Conservation (phyloP, 2,797 vertebrate genomes). For the Pteropus rufus region DNA sequence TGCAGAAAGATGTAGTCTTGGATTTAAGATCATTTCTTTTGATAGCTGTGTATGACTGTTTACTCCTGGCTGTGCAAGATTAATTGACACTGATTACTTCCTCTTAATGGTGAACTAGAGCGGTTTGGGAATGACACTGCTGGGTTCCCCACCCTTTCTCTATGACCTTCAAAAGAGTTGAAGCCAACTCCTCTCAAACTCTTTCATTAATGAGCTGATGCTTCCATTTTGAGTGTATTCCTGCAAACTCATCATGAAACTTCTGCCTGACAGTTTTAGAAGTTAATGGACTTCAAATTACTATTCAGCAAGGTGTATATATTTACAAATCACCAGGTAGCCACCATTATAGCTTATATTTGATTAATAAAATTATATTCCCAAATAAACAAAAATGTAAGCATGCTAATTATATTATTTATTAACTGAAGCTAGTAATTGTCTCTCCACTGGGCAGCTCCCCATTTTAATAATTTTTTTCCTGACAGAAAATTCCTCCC, state of each 20-base stretch:
- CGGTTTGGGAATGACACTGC: neutral
- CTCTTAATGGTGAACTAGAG: neutral
- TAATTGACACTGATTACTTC: slow-evolving; percentile 19
- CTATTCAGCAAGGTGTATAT: slow-evolving; percentile 15
- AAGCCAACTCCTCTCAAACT: neutral
- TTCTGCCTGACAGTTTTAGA: slow-evolving; percentile 13
- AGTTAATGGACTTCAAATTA: slow-evolving; percentile 51
- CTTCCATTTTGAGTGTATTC: slow-evolving; percentile 43
- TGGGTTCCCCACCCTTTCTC: neutral
- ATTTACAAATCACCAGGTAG: slow-evolving; percentile 61
- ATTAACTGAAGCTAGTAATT: slow-evolving; percentile 42
- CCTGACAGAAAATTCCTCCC: slow-evolving; percentile 60
- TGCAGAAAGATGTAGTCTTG: neutral
- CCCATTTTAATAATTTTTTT: slow-evolving; percentile 56
- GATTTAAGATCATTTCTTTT: neutral
- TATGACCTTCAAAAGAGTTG: neutral
- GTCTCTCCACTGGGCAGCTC: neutral
- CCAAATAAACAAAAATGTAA: slow-evolving; percentile 69
- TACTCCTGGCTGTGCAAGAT: neutral
- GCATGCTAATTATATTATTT: slow-evolving; percentile 65
- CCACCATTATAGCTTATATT: slow-evolving; percentile 60
- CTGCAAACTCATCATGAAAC: slow-evolving; percentile 44
- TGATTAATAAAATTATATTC: slow-evolving; percentile 72
- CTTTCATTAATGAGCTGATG: slow-evolving; percentile 32
- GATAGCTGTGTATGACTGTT: neutral